Conservation (phyloP, 1,140 invertebrate genomes). For the Drosophila quadrilineata region DNA sequence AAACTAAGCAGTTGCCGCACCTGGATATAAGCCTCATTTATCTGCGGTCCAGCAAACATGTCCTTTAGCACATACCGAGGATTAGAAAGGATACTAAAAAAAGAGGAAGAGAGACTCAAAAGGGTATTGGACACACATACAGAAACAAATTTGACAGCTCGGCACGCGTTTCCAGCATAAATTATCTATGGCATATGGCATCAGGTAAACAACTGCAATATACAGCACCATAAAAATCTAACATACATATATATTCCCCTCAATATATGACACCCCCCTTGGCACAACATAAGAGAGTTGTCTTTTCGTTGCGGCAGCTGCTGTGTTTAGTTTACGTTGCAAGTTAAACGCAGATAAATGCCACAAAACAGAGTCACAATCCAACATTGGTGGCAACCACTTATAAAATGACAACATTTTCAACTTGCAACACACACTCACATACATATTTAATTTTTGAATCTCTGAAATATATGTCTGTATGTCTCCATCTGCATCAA, state of each 20-base stretch:
- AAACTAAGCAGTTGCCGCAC: slow-evolving; percentile 22
- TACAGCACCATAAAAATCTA: slow-evolving; percentile 52
- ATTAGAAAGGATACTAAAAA: neutral
- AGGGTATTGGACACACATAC: neutral
- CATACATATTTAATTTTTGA: no score
- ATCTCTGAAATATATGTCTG: no score
- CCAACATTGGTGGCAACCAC: slow-evolving; percentile 44
- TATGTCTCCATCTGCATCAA: slow-evolving; percentile 49
- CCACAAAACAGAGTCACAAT: slow-evolving; percentile 57
- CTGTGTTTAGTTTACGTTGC: slow-evolving; percentile 66
- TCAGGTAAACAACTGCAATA: slow-evolving; percentile 16
- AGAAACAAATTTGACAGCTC: slow-evolving; percentile 14
- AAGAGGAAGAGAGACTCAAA: neutral
- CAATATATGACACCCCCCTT: neutral
- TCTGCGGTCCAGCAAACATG: slow-evolving; percentile 39
- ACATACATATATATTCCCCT: neutral
- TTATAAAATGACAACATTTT: slow-evolving; percentile 52
- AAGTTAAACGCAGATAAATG: slow-evolving; percentile 66
- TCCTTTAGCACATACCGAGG: neutral
- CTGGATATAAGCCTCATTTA: slow-evolving; percentile 34
- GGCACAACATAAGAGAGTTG: neutral
- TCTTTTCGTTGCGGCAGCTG: slow-evolving; percentile 63
- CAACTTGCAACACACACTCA: slow-evolving; percentile 10
- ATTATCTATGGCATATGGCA: slow-evolving; percentile 58
- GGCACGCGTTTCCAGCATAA: slow-evolving; percentile 72